Base-by-base conservation (phyloP, 2,888 invertebrate genomes). In the Ethmia dodecea region DNA sequence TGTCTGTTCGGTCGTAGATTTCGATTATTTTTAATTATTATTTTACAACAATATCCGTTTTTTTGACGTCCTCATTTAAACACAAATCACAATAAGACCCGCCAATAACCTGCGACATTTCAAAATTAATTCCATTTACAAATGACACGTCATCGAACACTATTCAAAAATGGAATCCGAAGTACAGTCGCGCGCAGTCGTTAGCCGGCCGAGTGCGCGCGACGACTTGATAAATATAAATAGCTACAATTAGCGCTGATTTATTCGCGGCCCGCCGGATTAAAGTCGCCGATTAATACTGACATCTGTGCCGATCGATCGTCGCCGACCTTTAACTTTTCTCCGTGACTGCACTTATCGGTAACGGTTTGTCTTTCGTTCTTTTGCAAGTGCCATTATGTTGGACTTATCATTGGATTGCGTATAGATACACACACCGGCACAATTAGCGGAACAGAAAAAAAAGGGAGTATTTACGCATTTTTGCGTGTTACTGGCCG, bases 301-400 rank as follows among this genome's bases (percentile, higher is more conserved):
- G 74, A 76, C 77, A 79, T 78, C 77, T 78, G 74, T 62, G 68
- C 59, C 77, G 64, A 78, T 77, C 80, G 73, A 78, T 78, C 76
- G 60, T 63, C 50, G 43, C 52, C 65, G 78, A 78, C 79, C 81
- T 81, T 79, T 77, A 64, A 70, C 75, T 77, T 69, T 63, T 56
- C 74, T 72, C 63, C 74, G 73, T 70, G 76, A 74, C 71, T 76
- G 66, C 73, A 72, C 75, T 68, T 69, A 65, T 61, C 46, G 41
- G 37, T 40, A 25, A 20, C 32, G 35, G 39, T 43, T 36, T 32
- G 31, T 43, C 37, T 38, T 47, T 42, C 38, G 36, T 31, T 39
- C 38, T 35, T 43, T 35, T 36, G 24, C 33, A 31, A 25, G 35
- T 15, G 33, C 27, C 33, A 27, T 15, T 11, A 10, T 2, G 14